Base-by-base conservation (phyloP, 2,888 invertebrate genomes). In the Caenorhabditis sinica region DNA sequence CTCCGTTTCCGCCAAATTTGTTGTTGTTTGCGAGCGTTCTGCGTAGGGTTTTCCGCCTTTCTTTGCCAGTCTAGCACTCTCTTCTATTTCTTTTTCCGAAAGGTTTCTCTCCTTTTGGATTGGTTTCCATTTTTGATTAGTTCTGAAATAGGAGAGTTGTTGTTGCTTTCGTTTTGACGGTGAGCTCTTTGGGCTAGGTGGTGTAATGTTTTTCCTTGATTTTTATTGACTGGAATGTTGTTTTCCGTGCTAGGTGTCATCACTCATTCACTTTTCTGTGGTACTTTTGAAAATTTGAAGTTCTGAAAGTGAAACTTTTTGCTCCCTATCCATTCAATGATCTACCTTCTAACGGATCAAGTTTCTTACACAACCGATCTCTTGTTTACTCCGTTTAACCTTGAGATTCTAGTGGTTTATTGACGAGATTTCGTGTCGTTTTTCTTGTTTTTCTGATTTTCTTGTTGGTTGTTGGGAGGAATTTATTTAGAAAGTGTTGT, bases 11-110 rank as follows among this genome's bases (percentile, higher is more conserved):
- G 4, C 49, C 60, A 61, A 30, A 30, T 69, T 56, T 69, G 69
- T 69, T 56, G 69, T 69, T 69, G 56, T 69, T 69, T 69, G 69
- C 56, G 51, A 6, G 68, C 49, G 66, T 66, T 66, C 66, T 49
- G 11, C 13, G 5, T 25, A n/a, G 33, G 30, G 65, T n/a, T 66
- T 66, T 45, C 13, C 40, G 28, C 25, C 43, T 20, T 13, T 36
- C n/a, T 40, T 17, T 28, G 8, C 9, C 69, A 15, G 56, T 56
- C 56, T 56, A 56, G 28, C 56, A 28, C 23, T 53, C 25, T 53
- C 53, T 23, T 6, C 2, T 28, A 3, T 56, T 15, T 56, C 15
- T 56, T 28, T 1, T 2, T 9, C 25, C 11, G 13, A 53, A 53
- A 9, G 23, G 28, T 56, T 56, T 28, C 8, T 15, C 20, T 20